Evolutionary conservation across 2,888 invertebrate species (phyloP).

Genomic region (Dicranocentrus wangi): DNA sequence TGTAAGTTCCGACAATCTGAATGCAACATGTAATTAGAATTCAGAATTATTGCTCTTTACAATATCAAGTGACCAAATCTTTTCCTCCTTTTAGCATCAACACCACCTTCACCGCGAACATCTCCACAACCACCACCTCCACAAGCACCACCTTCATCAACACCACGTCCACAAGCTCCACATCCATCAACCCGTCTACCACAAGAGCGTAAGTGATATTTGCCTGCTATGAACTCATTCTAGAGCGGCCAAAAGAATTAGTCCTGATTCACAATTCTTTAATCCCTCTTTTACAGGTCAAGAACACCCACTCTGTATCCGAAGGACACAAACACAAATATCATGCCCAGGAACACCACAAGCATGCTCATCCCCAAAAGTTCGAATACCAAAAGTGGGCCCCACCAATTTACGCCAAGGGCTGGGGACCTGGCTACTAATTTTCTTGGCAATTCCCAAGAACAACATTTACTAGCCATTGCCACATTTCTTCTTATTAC

Average conservation of each 20-base stretch:
- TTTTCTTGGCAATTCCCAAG: not conserved
- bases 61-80: no score
- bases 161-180: slow-evolving; percentile 62
- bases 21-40: no score
- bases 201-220: slow-evolving; percentile 59
- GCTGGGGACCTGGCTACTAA: slow-evolving; percentile 57
- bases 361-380: slow-evolving; percentile 63
- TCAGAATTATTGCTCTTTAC: slow-evolving; percentile 5
- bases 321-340: slow-evolving; percentile 66
- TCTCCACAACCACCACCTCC: slow-evolving; percentile 64
- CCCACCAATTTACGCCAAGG: slow-evolving; percentile 53
- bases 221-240: no score
- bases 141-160: slow-evolving; percentile 65
- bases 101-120: slow-evolving; percentile 66
- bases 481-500: slow-evolving; percentile 10
- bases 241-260: no score
- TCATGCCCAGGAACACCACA: slow-evolving; percentile 61
- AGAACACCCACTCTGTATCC: slow-evolving; percentile 49
- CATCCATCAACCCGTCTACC: slow-evolving; percentile 66
- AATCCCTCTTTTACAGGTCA: slow-evolving; percentile 31
- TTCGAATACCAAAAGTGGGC: slow-evolving; percentile 65
- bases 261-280: not conserved
- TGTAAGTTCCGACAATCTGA: slow-evolving; percentile 35
- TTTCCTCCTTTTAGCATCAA: slow-evolving; percentile 54
- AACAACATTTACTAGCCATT: slow-evolving; percentile 9